These are phyloP conservation scores for Sycophila texana DNA, from an alignment of 2,888 invertebrate genomes.

Conservation along the genomic window DNA sequence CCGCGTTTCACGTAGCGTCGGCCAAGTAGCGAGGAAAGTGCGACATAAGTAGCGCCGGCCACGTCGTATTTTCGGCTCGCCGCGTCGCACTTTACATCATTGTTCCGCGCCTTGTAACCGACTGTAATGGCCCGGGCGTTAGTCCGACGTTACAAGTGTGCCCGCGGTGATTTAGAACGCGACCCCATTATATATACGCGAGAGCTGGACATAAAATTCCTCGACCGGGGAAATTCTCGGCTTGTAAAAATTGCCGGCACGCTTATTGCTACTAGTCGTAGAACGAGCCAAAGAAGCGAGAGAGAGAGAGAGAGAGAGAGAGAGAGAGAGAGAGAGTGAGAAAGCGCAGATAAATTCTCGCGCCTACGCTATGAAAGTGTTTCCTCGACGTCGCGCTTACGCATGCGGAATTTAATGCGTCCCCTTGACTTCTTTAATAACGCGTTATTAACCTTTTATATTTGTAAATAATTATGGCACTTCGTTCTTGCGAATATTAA, in stretches of 20 bases:
- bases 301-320: too few relatives aligned
- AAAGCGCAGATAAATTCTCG: slow-evolving; percentile 14
- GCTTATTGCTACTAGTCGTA: slow-evolving; percentile 32
- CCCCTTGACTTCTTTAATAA: background rate
- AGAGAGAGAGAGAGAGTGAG: too few relatives aligned
- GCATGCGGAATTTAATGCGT: slow-evolving; percentile 26
- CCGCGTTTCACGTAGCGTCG: background rate
- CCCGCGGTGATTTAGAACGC: slow-evolving; percentile 48
- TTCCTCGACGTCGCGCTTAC: slow-evolving; percentile 13
- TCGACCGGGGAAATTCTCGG: slow-evolving; percentile 13
- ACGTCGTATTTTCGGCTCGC: slow-evolving; percentile 43
- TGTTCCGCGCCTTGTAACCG: slow-evolving; percentile 53
- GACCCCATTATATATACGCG: slow-evolving; percentile 5
- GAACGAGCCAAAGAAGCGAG: background rate
- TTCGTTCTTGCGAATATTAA: too few relatives aligned
- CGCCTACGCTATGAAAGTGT: slow-evolving; percentile 30
- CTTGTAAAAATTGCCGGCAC: slow-evolving; percentile 36
- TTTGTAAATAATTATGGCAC: too few relatives aligned
- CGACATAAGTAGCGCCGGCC: slow-evolving; percentile 34
- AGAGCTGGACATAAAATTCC: background rate
- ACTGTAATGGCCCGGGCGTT: slow-evolving; percentile 52
- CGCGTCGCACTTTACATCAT: slow-evolving; percentile 51
- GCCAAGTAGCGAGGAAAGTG: slow-evolving; percentile 15
- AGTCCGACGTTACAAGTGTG: slow-evolving; percentile 34
- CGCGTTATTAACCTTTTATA: too few relatives aligned